phyloP scores from a whole-genome alignment of 1,140 invertebrate genomes.

The Formica exsecta region DNA sequence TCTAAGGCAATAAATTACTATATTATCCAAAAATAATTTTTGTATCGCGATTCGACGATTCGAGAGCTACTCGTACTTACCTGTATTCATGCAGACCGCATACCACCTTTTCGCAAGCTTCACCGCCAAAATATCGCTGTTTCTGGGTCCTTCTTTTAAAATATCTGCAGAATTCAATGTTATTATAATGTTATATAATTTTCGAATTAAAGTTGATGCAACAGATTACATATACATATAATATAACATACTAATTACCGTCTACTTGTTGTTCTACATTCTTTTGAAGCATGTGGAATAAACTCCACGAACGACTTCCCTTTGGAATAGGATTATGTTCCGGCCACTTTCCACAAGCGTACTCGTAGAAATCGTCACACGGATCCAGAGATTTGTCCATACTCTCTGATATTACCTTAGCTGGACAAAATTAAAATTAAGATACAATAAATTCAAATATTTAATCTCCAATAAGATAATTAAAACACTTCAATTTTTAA shows the following conservation, averaged over 20 bases:
- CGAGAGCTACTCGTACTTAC: constrained; percentile 29
- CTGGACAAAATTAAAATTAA: constrained; percentile 4
- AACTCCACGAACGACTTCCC: background rate
- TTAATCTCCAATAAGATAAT: background rate
- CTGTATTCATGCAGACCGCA: constrained; percentile 65
- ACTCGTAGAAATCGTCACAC: constrained; percentile 69
- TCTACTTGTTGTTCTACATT: constrained; percentile 14
- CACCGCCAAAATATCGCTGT: constrained; percentile 63
- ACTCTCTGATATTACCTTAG: constrained; percentile 26
- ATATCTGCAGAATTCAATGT: constrained; percentile 53
- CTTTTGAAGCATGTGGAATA: background rate
- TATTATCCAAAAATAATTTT: background rate
- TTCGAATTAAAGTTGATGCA: background rate
- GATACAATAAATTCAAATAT: background rate
- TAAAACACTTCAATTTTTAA: no score
- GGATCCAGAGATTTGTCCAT: constrained; percentile 58
- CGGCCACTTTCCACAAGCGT: constrained; percentile 64
- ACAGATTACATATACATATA: background rate
- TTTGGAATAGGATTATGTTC: constrained; percentile 32
- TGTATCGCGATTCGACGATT: background rate
- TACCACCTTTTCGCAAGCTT: constrained; percentile 74
- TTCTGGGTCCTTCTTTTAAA: constrained; percentile 32
- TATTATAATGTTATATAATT: background rate
- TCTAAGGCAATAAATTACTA: constrained; percentile 46
- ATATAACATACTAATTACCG: constrained; percentile 28